Percentiles rank a stretch among this genome's conserved stretches.
Conservation (phyloP, 2,888 invertebrate genomes). For the Cremastobaeus sp. region DNA sequence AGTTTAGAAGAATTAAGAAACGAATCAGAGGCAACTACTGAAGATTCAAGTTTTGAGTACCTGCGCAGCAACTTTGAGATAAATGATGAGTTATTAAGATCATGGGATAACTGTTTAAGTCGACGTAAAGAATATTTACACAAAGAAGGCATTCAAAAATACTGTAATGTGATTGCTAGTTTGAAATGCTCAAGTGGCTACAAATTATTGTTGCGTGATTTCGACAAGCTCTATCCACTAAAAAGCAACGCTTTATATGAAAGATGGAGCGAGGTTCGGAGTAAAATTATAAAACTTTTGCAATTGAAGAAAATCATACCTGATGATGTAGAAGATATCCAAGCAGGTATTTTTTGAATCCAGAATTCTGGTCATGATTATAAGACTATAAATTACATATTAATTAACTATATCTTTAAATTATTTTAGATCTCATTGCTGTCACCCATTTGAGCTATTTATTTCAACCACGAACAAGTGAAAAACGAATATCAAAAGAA, state of each 20-base stretch:
- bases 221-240: not conserved
- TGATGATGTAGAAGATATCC: too few relatives aligned
- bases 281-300: too few relatives aligned
- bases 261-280: too few relatives aligned
- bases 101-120: not conserved
- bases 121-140: not conserved
- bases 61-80: too few relatives aligned
- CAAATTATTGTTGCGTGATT: not conserved
- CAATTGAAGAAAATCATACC: too few relatives aligned
- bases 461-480: not conserved
- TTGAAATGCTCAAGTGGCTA: not conserved
- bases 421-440: not conserved
- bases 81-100: not conserved
- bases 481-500: not conserved
- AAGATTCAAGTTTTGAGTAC: too few relatives aligned
- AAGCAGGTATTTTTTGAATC: too few relatives aligned
- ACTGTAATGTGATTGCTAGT: not conserved
- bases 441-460: not conserved
- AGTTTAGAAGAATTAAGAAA: too few relatives aligned
- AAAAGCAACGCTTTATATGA: not conserved
- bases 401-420: too few relatives aligned
- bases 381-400: too few relatives aligned
- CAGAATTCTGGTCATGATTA: too few relatives aligned
- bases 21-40: too few relatives aligned
- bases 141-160: constrained; percentile 5